Percentiles rank a stretch among this genome's conserved stretches.
Conservation (phyloP, 2,797 vertebrate genomes). For the Melopsittacus undulatus region DNA sequence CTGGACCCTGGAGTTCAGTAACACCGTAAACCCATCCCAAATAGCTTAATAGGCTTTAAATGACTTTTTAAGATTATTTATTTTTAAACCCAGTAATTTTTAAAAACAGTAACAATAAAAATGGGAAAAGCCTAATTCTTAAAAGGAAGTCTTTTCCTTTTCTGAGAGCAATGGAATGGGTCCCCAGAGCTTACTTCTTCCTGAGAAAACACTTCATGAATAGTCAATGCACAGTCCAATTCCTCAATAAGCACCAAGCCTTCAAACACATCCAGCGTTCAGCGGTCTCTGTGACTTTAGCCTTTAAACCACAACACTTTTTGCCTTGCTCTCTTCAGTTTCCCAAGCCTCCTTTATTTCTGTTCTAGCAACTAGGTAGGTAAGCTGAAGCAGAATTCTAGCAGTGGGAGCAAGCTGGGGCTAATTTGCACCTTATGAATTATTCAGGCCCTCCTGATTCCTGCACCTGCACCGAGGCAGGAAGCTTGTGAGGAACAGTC, state of each 20-base stretch:
- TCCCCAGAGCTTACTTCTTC: constrained; percentile 24
- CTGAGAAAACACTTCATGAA: constrained; percentile 40
- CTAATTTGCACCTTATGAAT: constrained; percentile 78
- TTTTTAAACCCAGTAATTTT: not conserved
- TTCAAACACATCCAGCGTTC: constrained; percentile 26
- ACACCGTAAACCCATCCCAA: not conserved
- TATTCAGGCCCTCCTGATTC: constrained; percentile 76
- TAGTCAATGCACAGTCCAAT: constrained; percentile 30
- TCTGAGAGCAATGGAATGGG: not conserved
- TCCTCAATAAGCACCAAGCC: not conserved
- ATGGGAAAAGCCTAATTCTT: not conserved
- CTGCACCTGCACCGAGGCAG: constrained; percentile 79
- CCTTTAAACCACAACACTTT: constrained; percentile 20
- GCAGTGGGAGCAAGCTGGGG: constrained; percentile 53
- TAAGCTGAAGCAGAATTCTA: constrained; percentile 64
- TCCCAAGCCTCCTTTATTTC: constrained; percentile 42
- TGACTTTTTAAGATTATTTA: not conserved
- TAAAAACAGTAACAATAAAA: constrained; percentile 46
- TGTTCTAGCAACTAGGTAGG: constrained; percentile 63
- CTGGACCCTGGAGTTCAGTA: not conserved
- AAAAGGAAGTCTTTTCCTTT: constrained; percentile 5
- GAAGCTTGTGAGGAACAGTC: constrained; percentile 69
- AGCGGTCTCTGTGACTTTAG: not conserved
- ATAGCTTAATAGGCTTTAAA: not conserved
- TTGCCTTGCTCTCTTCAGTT: not conserved